Conservation (phyloP, 2,113 vertebrate genomes). For the Xenopus borealis region DNA sequence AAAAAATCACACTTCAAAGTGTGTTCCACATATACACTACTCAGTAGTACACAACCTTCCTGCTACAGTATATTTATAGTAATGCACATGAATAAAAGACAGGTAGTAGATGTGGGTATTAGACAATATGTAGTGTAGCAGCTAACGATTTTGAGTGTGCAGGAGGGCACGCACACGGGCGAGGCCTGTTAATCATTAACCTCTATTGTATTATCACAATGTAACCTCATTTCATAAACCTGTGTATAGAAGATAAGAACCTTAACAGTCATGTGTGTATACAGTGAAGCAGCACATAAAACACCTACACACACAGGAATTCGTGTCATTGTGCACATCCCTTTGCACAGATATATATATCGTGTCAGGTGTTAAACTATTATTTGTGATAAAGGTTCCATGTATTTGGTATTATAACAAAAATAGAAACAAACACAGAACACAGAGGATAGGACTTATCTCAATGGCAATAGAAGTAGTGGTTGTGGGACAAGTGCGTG, state of each 20-base stretch:
- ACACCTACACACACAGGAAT: not conserved
- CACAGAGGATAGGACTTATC: no score
- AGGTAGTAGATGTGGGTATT: no score
- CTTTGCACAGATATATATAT: not conserved
- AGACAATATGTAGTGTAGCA: not conserved
- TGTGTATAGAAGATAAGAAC: slow-evolving; percentile 25
- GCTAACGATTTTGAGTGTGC: slow-evolving; percentile 7
- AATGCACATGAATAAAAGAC: no score
- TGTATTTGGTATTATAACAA: no score
- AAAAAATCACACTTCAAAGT: no score
- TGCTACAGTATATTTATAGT: not conserved
- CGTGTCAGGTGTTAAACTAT: not conserved
- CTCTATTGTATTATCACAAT: slow-evolving; percentile 35
- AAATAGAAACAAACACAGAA: no score
- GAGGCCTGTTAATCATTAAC: slow-evolving; percentile 38
- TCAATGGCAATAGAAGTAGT: no score
- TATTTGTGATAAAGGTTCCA: not conserved
- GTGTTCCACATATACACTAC: no score
- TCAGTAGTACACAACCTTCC: no score
- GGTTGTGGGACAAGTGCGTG: no score
- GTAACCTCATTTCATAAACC: slow-evolving; percentile 33
- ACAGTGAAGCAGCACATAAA: not conserved
- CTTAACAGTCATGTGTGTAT: slow-evolving; percentile 14
- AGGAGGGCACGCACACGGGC: slow-evolving; percentile 30
- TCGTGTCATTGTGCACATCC: not conserved